Evolutionary conservation across 2,113 vertebrate species (phyloP).

Genomic region (Dromiciops gliroides): DNA sequence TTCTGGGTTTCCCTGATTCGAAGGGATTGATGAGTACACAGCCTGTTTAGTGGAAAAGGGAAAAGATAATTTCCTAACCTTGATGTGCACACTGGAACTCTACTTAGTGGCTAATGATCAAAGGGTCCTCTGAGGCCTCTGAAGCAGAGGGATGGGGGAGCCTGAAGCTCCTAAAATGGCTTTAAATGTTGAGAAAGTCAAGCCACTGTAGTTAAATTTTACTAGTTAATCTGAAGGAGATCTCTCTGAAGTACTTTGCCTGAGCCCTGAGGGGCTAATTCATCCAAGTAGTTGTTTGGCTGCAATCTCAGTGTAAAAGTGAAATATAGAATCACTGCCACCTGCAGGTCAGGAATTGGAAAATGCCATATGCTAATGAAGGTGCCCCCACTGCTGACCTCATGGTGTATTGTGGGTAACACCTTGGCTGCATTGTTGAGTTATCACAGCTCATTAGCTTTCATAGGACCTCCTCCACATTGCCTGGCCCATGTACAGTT

Average conservation of each 20-base stretch:
- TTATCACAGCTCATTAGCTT: background rate
- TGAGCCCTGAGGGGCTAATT: constrained; percentile 39
- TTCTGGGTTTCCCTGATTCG: background rate
- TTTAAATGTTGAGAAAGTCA: constrained; percentile 27
- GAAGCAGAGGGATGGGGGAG: background rate
- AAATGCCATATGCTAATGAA: constrained; percentile 24
- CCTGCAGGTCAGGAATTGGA: constrained; percentile 25
- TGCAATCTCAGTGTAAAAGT: background rate
- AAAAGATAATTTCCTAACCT: constrained; percentile 73
- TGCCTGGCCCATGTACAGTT: background rate
- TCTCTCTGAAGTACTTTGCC: constrained; percentile 53
- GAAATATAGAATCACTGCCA: constrained; percentile 31
- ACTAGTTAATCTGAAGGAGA: constrained; percentile 60
- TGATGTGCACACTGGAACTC: constrained; percentile 74
- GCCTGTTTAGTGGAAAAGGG: constrained; percentile 58
- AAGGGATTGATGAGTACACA: constrained; percentile 4
- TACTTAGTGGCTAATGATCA: constrained; percentile 65
- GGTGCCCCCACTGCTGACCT: background rate
- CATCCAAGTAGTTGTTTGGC: background rate
- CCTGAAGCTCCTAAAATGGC: constrained; percentile 58
- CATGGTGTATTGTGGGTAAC: constrained; percentile 30
- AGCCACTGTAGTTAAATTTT: constrained; percentile 71
- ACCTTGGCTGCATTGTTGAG: background rate
- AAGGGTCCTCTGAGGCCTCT: constrained; percentile 30
- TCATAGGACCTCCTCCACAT: background rate